Evolutionary conservation across 2,888 invertebrate species (phyloP).

Genomic region (Piscicola geometra): DNA sequence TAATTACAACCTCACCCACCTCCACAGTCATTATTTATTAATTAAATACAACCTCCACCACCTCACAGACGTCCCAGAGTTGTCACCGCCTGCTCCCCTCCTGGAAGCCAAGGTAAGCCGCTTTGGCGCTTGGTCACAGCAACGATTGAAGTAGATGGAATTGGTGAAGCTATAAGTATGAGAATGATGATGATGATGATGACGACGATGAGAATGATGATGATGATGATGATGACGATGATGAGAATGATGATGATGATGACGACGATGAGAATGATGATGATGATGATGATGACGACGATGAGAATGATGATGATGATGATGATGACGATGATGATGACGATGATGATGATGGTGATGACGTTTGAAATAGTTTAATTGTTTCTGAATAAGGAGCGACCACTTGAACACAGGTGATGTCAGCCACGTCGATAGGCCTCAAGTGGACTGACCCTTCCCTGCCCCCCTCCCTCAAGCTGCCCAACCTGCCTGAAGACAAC

Average conservation of each 20-base stretch:
- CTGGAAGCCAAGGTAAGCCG: background rate
- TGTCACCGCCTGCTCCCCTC: background rate
- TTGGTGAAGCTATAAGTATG: conserved; percentile 12
- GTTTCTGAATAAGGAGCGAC: no score
- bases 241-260: conserved; percentile 15
- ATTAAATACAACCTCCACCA: no score
- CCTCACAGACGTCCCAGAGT: background rate
- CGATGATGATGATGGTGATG: conserved; percentile 15
- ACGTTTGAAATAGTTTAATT: no score
- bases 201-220: background rate
- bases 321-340: conserved; percentile 21
- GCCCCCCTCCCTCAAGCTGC: background rate
- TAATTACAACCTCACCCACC: no score
- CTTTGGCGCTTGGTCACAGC: no score
- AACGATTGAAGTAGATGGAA: background rate
- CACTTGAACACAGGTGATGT: conserved; percentile 37
- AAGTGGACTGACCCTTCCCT: conserved; percentile 43
- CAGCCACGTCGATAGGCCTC: conserved; percentile 40
- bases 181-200: conserved; percentile 13
- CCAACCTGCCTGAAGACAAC: conserved; percentile 14
- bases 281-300: conserved; percentile 21
- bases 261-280: background rate
- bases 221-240: background rate
- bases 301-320: conserved; percentile 1
- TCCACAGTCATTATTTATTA: no score